A percentile compares a stretch with the other conserved stretches of the same genome.
phyloP scores from a whole-genome alignment of 2,113 vertebrate genomes.

The Porphyrio hochstetteri region DNA sequence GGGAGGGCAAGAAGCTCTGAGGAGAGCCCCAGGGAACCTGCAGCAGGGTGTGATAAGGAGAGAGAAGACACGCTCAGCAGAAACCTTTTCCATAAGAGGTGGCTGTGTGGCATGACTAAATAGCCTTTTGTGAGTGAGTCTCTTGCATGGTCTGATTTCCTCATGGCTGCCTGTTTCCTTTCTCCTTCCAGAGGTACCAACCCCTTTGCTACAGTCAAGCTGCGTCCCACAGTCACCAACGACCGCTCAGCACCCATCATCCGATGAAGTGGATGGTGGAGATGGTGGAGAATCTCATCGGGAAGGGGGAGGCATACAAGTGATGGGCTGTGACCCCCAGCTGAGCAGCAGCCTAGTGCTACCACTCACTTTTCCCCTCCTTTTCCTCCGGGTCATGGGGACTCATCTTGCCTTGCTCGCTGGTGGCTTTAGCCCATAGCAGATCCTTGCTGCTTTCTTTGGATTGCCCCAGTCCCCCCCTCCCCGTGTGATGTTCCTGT shows the following conservation, averaged over 20 bases:
- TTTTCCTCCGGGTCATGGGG: not conserved
- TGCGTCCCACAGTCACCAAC: slow-evolving; percentile 83
- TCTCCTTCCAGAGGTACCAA: slow-evolving; percentile 82
- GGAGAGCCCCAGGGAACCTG: not conserved
- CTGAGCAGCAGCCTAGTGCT: not conserved
- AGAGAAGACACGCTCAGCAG: not conserved
- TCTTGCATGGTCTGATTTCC: not conserved
- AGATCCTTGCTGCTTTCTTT: not conserved
- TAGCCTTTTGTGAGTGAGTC: not conserved
- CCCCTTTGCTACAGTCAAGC: slow-evolving; percentile 87
- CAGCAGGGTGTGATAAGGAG: not conserved
- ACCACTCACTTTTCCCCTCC: not conserved
- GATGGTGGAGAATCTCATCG: not conserved
- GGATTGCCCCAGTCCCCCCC: not conserved
- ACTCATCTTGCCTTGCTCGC: not conserved
- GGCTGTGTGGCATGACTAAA: not conserved
- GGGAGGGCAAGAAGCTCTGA: not conserved
- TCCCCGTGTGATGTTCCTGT: not conserved
- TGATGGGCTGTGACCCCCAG: not conserved
- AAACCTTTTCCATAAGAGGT: not conserved
- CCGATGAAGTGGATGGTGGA: not conserved
- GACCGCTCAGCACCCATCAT: slow-evolving; percentile 81
- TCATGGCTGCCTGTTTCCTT: not conserved
- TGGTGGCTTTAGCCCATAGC: not conserved
- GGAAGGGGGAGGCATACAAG: not conserved